These are phyloP conservation scores for Amphipoea lucens DNA, from an alignment of 2,888 invertebrate genomes.

Conservation along the genomic window DNA sequence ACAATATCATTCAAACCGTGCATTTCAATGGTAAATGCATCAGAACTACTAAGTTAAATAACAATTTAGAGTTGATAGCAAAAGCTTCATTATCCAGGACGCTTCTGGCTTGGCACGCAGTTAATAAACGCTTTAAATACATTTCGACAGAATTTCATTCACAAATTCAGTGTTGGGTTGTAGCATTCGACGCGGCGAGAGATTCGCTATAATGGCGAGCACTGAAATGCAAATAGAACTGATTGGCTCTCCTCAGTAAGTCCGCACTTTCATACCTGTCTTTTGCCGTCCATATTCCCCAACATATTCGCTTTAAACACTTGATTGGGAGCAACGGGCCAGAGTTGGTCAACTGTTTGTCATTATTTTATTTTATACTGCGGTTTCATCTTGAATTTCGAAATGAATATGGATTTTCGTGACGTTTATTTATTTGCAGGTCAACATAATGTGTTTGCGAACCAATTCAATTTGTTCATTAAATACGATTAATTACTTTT, in stretches of 20 bases:
- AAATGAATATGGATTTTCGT: constrained; percentile 47
- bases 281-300: constrained; percentile 58
- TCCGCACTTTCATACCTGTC: constrained; percentile 62
- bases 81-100: constrained; percentile 73
- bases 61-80: constrained; percentile 74
- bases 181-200: constrained; percentile 64
- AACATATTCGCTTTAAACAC: constrained; percentile 59
- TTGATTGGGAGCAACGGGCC: constrained; percentile 58
- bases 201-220: constrained; percentile 77
- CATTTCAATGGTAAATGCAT: constrained; percentile 69
- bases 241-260: constrained; percentile 76
- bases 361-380: constrained; percentile 58
- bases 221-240: constrained; percentile 82
- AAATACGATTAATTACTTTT: constrained; percentile 26
- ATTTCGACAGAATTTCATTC: constrained; percentile 76
- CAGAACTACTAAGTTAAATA: constrained; percentile 73
- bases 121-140: constrained; percentile 76
- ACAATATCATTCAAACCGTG: constrained; percentile 63
- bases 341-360: constrained; percentile 55
- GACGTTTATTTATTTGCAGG: constrained; percentile 55
- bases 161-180: constrained; percentile 67
- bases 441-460: constrained; percentile 25
- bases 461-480: constrained; percentile 46
- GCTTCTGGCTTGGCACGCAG: constrained; percentile 71
- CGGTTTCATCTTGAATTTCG: constrained; percentile 57